Conservation (phyloP, 2,113 vertebrate genomes). For the Sceloporus tristichus region DNA sequence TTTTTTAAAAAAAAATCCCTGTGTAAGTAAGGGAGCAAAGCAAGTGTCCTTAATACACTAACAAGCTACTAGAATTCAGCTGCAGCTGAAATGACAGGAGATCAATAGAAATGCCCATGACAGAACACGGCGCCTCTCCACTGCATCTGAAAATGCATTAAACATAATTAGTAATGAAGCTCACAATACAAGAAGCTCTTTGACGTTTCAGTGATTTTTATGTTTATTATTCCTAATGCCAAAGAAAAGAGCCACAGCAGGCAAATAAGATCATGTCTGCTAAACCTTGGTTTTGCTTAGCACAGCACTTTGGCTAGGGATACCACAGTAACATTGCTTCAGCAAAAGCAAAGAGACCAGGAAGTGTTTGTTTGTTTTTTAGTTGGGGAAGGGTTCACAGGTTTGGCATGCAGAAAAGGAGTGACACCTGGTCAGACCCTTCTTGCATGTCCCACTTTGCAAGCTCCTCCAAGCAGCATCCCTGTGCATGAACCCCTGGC, state of each 20-base stretch:
- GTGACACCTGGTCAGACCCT: too few relatives aligned
- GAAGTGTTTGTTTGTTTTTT: too few relatives aligned
- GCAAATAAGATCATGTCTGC: neutral
- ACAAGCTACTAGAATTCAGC: slow-evolving; percentile 13
- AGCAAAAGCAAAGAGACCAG: neutral
- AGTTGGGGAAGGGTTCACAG: too few relatives aligned
- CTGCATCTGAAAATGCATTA: neutral
- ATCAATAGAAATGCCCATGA: slow-evolving; percentile 29
- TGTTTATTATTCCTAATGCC: neutral
- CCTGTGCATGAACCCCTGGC: too few relatives aligned
- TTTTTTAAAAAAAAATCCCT: neutral
- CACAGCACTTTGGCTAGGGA: neutral
- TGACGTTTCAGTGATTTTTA: slow-evolving; percentile 31
- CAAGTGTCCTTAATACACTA: neutral
- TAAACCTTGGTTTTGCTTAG: neutral
- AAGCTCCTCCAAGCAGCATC: too few relatives aligned
- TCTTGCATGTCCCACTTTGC: too few relatives aligned
- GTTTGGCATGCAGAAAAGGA: too few relatives aligned
- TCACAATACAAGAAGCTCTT: slow-evolving; percentile 5
- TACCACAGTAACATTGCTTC: neutral
- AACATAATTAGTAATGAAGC: slow-evolving; percentile 9
- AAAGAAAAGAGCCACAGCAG: neutral
- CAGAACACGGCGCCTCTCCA: neutral
- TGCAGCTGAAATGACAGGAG: slow-evolving; percentile 19
- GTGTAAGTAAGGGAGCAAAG: neutral